Evolutionary conservation across 2,888 invertebrate genomes (phyloP).

Genomic region (Seira ritae): DNA sequence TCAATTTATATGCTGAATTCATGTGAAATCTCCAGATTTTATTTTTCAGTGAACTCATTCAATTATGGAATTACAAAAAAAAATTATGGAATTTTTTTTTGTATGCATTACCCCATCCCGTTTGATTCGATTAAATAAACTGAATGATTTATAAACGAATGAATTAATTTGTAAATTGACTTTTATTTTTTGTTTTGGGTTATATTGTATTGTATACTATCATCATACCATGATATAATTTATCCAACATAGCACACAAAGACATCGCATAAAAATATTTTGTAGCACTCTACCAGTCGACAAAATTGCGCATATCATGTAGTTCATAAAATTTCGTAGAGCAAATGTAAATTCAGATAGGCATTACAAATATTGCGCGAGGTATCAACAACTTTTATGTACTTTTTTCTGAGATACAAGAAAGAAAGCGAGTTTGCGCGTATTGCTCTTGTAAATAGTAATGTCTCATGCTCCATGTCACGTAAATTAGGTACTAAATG

Average conservation of each 20-base stretch:
- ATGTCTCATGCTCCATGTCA: background rate
- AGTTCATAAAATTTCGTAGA: too few relatives aligned
- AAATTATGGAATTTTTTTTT: too few relatives aligned
- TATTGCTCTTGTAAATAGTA: slow-evolving; percentile 39
- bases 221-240: slow-evolving; percentile 1
- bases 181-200: background rate
- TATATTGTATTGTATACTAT: background rate
- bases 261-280: slow-evolving; percentile 60
- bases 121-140: too few relatives aligned
- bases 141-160: too few relatives aligned
- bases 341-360: too few relatives aligned
- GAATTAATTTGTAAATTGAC: background rate
- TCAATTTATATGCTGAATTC: too few relatives aligned
- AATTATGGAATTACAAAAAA: too few relatives aligned
- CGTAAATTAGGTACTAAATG: background rate
- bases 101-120: too few relatives aligned
- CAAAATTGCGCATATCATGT: too few relatives aligned
- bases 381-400: background rate
- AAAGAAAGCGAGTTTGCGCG: slow-evolving; percentile 58
- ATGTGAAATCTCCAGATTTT: too few relatives aligned
- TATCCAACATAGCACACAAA: slow-evolving; percentile 55
- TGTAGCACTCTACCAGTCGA: slow-evolving; percentile 38
- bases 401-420: slow-evolving; percentile 58
- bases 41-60: too few relatives aligned
- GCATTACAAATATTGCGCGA: background rate